A percentile compares a stretch with the other conserved stretches of the same genome.
Evolutionary conservation across 2,113 vertebrate species (phyloP).

Genomic region (Chamaetylas fuelleborni): DNA sequence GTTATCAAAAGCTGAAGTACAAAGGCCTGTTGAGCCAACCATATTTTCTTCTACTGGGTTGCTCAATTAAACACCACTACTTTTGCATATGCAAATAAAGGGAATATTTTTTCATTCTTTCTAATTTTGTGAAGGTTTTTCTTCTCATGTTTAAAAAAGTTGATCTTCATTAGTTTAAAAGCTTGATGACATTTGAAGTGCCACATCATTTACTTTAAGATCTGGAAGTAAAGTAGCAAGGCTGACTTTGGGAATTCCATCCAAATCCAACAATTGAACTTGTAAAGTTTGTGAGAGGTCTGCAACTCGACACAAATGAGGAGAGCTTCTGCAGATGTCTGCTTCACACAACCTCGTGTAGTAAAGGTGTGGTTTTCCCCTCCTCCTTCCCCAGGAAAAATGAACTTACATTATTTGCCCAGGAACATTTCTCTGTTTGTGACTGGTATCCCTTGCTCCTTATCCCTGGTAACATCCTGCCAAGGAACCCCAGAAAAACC

Average conservation of each 20-base stretch:
- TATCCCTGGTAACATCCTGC: background rate
- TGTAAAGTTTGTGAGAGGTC: background rate
- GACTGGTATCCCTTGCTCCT: background rate
- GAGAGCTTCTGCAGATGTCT: background rate
- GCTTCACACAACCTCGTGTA: background rate
- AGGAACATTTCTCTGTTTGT: background rate
- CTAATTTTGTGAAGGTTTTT: background rate
- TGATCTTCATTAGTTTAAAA: background rate
- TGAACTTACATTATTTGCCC: background rate
- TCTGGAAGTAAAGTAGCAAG: background rate
- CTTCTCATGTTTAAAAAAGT: background rate
- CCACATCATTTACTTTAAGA: background rate
- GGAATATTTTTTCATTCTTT: background rate
- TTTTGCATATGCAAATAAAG: background rate
- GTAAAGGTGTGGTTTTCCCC: background rate
- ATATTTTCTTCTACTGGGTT: background rate
- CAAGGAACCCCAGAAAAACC: background rate
- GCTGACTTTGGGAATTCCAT: background rate
- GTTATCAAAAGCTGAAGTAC: background rate
- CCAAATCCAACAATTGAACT: background rate
- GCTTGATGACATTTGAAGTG: background rate
- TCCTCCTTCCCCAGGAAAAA: background rate
- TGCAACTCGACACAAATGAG: background rate
- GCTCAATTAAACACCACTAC: background rate
- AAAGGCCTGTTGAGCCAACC: background rate